Conservation (phyloP, 2,113 vertebrate genomes). For the Tonatia bakeri region DNA sequence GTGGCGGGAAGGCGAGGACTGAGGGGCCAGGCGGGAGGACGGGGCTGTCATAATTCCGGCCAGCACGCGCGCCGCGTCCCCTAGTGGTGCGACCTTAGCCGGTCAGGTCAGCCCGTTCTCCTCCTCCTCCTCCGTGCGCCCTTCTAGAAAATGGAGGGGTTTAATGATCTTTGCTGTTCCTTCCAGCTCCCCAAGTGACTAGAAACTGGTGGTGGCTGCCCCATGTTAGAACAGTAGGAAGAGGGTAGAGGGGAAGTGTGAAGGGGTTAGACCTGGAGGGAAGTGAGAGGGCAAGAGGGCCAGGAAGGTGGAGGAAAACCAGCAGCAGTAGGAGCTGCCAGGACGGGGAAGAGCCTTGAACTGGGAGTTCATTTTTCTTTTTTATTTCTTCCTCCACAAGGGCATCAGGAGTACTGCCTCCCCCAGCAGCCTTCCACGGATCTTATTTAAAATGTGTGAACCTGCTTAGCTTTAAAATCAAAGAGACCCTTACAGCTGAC, state of each 20-base stretch:
- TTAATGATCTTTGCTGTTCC: background rate
- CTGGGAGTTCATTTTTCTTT: background rate
- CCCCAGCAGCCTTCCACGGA: background rate
- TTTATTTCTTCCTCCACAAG: background rate
- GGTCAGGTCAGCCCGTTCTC: background rate
- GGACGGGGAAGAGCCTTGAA: background rate
- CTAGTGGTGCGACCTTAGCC: slow-evolving; percentile 39
- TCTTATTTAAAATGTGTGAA: background rate
- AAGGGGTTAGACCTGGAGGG: background rate
- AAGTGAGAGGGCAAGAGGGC: slow-evolving; percentile 9
- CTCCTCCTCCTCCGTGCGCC: background rate
- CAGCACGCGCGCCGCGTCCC: background rate
- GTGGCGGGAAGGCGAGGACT: background rate
- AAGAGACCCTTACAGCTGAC: background rate
- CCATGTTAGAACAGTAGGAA: background rate
- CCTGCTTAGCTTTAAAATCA: background rate
- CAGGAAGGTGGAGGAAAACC: background rate
- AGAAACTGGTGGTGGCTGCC: background rate
- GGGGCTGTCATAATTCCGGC: background rate
- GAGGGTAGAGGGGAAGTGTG: background rate
- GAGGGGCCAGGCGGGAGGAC: background rate
- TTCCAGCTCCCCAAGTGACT: background rate
- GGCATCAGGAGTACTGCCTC: background rate
- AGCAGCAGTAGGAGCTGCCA: background rate
- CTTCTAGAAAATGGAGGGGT: background rate